Evolutionary conservation across 2,113 vertebrate species (phyloP).

Genomic region (Hystrix brachyura): DNA sequence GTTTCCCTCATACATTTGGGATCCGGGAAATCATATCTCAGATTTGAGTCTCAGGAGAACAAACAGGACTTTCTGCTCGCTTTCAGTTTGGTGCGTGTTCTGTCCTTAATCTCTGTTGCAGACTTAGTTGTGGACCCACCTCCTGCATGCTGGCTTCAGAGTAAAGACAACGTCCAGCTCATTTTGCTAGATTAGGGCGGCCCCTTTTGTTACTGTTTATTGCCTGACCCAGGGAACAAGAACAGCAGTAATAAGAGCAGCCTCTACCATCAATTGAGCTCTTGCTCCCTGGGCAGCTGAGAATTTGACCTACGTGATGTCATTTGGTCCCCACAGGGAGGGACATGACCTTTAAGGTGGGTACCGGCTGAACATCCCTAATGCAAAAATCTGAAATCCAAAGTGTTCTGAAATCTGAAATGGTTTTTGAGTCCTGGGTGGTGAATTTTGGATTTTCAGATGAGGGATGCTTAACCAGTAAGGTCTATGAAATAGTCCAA

Average conservation of each 20-base stretch:
- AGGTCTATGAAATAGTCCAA: background rate
- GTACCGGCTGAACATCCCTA: background rate
- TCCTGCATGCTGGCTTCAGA: background rate
- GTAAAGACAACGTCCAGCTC: background rate
- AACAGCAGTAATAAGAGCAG: background rate
- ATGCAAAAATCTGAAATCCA: background rate
- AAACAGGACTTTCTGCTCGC: background rate
- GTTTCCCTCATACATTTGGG: background rate
- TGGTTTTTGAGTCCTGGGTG: background rate
- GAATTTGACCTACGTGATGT: accelerated
- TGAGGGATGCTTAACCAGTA: background rate
- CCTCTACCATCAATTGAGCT: background rate
- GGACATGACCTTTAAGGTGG: background rate
- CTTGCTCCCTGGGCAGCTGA: background rate
- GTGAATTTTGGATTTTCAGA: background rate
- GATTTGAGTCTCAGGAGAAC: background rate
- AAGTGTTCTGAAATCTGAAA: background rate
- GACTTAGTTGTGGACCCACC: background rate
- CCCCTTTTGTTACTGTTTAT: background rate
- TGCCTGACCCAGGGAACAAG: background rate
- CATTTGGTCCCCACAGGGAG: background rate
- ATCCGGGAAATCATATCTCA: background rate
- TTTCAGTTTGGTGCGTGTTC: background rate
- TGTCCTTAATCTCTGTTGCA: background rate
- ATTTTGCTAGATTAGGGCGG: background rate